Evolutionary conservation across 1,140 invertebrate species (phyloP).

Genomic region (Aphaenogaster ashmeadi): DNA sequence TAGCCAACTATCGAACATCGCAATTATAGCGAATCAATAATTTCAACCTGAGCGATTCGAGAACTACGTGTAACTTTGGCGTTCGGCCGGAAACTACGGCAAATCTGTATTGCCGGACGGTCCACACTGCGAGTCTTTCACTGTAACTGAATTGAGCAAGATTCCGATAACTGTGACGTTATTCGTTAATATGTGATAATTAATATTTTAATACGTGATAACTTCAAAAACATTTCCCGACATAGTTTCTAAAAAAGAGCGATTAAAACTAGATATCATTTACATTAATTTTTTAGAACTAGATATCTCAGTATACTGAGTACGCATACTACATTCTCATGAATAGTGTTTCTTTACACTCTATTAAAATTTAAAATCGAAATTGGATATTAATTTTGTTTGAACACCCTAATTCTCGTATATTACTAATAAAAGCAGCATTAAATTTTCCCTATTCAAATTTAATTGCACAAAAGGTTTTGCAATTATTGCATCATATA

Average conservation of each 20-base stretch:
- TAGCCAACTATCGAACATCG: conserved; percentile 66
- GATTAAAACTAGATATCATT: neutral
- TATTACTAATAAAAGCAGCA: neutral
- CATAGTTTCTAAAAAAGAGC: neutral
- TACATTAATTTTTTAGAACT: neutral
- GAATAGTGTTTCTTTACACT: neutral
- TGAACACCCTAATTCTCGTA: neutral
- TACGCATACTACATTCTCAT: neutral
- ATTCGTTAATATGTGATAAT: neutral
- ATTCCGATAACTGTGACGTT: neutral
- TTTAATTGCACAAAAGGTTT: conserved; percentile 18
- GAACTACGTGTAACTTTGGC: conserved; percentile 40
- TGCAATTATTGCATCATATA: neutral
- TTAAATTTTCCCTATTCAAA: neutral
- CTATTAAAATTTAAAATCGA: neutral
- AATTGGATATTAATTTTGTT: neutral
- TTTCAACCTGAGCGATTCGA: conserved; percentile 51
- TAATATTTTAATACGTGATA: neutral
- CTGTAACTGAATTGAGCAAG: neutral
- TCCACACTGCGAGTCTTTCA: neutral
- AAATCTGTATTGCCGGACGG: neutral
- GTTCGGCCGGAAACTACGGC: conserved; percentile 11
- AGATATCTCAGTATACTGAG: neutral
- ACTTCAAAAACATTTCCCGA: neutral
- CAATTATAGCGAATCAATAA: conserved; percentile 74